Conservation (phyloP, 2,113 vertebrate species). For the Papio anubis region DNA sequence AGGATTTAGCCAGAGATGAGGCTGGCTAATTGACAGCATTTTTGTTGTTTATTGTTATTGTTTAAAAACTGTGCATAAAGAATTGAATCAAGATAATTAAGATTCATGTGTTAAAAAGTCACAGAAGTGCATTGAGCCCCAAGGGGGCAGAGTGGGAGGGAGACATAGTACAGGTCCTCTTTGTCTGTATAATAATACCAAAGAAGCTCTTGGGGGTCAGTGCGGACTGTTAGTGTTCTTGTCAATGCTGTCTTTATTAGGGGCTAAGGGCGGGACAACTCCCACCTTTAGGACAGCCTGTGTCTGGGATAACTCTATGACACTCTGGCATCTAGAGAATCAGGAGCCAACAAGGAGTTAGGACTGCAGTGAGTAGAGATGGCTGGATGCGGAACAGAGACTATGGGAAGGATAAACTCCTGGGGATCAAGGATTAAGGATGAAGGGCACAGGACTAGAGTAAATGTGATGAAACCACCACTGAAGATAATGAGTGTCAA, state of each 20-base stretch:
- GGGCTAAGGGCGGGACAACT: neutral
- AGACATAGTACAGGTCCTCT: neutral
- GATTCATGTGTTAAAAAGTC: neutral
- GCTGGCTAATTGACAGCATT: neutral
- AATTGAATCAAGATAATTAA: neutral
- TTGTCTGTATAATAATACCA: neutral
- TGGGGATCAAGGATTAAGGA: neutral
- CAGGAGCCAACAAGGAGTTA: neutral
- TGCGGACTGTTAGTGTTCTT: neutral
- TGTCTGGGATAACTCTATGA: neutral
- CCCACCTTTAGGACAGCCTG: neutral
- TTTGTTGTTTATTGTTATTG: neutral
- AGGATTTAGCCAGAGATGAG: neutral
- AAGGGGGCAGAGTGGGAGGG: neutral
- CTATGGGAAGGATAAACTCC: neutral
- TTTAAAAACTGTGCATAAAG: neutral
- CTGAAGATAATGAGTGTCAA: neutral
- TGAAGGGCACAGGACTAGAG: neutral
- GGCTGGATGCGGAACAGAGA: neutral
- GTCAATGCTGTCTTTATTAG: neutral
- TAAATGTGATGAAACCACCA: neutral
- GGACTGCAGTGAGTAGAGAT: neutral
- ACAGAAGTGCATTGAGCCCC: neutral
- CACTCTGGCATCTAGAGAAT: neutral
- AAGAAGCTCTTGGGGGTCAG: neutral